Conservation (phyloP, 2,797 vertebrate genomes). For the Sebastolobus altivelis region DNA sequence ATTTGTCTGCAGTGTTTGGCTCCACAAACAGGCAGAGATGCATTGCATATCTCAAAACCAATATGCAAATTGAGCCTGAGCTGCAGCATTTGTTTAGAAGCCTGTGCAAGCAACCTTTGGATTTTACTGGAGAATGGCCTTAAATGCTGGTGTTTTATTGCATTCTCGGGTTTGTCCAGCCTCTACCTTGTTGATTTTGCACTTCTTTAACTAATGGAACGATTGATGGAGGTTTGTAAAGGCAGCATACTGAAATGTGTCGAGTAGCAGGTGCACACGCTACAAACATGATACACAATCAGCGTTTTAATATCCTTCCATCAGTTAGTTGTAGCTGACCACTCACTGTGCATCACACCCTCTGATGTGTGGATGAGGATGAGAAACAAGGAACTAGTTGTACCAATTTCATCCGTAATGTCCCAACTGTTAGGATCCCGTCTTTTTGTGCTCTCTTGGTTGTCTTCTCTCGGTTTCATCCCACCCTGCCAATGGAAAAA, state of each 20-base stretch:
- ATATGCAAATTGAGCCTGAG: conserved; percentile 52
- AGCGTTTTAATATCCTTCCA: background rate
- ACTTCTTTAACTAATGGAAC: conserved; percentile 6
- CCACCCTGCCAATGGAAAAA: conserved; percentile 46
- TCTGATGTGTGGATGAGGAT: conserved; percentile 15
- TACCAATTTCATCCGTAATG: conserved; percentile 20
- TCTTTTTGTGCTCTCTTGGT: conserved; percentile 20
- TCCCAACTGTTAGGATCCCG: conserved; percentile 13
- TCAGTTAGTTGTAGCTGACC: background rate
- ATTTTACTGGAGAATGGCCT: conserved; percentile 30
- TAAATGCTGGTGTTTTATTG: conserved; percentile 10
- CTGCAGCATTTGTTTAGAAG: conserved; percentile 45
- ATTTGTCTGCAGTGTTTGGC: conserved; percentile 26
- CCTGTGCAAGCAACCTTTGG: conserved; percentile 24
- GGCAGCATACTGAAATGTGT: background rate
- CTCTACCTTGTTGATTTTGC: conserved; percentile 9
- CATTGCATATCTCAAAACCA: conserved; percentile 39
- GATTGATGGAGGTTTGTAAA: conserved; percentile 3
- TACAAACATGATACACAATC: background rate
- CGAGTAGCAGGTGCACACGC: background rate
- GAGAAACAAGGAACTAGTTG: conserved; percentile 19
- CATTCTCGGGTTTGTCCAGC: conserved; percentile 12
- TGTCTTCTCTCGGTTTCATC: conserved; percentile 52
- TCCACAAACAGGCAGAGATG: conserved; percentile 47
- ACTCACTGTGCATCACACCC: background rate